Evolutionary conservation across 2,888 invertebrate species (phyloP).

Genomic region (Volucella zonaria): DNA sequence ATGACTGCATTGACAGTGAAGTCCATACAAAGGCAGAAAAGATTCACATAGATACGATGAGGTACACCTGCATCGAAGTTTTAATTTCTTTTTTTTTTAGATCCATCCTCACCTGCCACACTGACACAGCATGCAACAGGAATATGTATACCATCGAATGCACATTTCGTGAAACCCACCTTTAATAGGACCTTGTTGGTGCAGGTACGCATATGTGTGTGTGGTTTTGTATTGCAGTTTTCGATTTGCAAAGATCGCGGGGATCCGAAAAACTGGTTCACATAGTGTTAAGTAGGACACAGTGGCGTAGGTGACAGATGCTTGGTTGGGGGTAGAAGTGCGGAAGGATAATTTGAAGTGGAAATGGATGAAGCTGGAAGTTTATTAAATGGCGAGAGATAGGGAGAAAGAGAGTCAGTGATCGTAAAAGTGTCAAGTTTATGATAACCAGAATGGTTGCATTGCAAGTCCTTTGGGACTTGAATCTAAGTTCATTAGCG

Average conservation of each 20-base stretch:
- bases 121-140: slow-evolving; percentile 35
- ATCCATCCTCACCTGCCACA: slow-evolving; percentile 59
- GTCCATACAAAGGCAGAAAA: slow-evolving; percentile 6
- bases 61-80: slow-evolving; percentile 62
- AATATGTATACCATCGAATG: not conserved
- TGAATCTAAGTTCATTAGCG: no score
- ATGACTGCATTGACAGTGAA: not conserved
- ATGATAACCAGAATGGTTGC: no score
- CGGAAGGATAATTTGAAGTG: not conserved
- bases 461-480: no score
- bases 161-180: not conserved
- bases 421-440: no score
- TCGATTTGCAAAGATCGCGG: slow-evolving; percentile 25
- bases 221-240: slow-evolving; percentile 10
- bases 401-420: not conserved
- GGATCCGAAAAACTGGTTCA: slow-evolving; percentile 45
- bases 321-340: not conserved
- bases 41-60: slow-evolving; percentile 36
- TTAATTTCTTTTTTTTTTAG: slow-evolving; percentile 28
- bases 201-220: slow-evolving; percentile 15
- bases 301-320: slow-evolving; percentile 54
- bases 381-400: not conserved
- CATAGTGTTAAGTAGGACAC: slow-evolving; percentile 5
- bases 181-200: slow-evolving; percentile 26
- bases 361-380: not conserved